Conservation (phyloP, 2,113 vertebrate species). For the Rhynchomys soricoides region DNA sequence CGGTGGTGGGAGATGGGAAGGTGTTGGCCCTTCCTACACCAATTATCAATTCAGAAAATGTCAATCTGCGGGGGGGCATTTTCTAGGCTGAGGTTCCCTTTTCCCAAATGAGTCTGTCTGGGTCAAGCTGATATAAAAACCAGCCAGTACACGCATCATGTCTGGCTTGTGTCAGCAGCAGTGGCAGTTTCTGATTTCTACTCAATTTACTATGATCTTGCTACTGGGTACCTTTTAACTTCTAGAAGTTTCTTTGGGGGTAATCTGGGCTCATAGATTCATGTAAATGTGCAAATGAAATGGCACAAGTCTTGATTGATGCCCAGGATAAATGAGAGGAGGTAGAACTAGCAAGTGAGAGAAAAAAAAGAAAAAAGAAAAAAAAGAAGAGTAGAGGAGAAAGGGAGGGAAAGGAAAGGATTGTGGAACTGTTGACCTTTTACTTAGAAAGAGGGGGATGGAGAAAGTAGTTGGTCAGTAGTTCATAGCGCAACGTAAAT, state of each 20-base stretch:
- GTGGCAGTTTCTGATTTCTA: background rate
- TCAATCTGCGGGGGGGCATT: background rate
- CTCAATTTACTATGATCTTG: background rate
- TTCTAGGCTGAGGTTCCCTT: background rate
- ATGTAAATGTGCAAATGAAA: constrained; percentile 36
- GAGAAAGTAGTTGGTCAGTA: background rate
- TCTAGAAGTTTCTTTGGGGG: constrained; percentile 22
- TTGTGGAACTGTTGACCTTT: background rate
- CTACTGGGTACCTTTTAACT: background rate
- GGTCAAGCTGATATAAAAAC: background rate
- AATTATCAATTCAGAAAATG: background rate
- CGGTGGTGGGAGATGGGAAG: background rate
- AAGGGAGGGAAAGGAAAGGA: background rate
- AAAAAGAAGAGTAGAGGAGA: background rate
- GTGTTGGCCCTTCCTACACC: background rate
- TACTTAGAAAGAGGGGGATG: background rate
- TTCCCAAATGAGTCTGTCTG: background rate
- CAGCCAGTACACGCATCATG: background rate
- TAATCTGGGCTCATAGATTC: background rate
- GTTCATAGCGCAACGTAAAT: background rate
- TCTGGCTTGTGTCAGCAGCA: background rate
- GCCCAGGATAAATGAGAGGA: background rate
- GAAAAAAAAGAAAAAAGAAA: background rate
- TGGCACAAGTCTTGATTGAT: background rate
- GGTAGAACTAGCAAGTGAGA: background rate